Evolutionary conservation across 1,140 invertebrate genomes (phyloP).

Genomic region (Heliconius himera): DNA sequence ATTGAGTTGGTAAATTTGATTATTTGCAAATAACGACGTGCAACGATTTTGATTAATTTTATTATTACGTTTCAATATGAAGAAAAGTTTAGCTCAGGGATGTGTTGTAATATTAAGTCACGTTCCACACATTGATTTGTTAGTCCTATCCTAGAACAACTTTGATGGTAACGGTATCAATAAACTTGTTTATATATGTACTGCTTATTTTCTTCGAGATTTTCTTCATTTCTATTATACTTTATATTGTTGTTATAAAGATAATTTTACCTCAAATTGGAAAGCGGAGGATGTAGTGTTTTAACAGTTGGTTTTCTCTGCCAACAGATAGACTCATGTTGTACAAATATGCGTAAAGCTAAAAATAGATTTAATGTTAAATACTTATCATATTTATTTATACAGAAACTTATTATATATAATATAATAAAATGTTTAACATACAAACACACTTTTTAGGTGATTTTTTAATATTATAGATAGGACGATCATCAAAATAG

Average conservation of each 20-base stretch:
- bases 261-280: no score
- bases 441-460: no score
- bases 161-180: conserved; percentile 28
- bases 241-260: background rate
- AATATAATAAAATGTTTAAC: no score
- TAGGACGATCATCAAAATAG: no score
- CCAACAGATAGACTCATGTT: no score
- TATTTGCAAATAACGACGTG: background rate
- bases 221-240: background rate
- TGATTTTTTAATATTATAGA: no score
- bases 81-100: conserved; percentile 2
- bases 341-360: no score
- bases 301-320: no score
- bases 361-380: no score
- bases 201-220: conserved; percentile 12
- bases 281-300: no score
- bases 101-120: conserved; percentile 33
- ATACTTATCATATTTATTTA: no score
- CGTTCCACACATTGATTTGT: conserved; percentile 40
- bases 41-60: background rate
- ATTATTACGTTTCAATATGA: background rate
- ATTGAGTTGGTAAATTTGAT: background rate
- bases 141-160: conserved; percentile 27
- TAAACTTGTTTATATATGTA: conserved; percentile 13
- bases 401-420: no score